Conservation (phyloP, 1,140 invertebrate species). For the Babylonia areolata region DNA sequence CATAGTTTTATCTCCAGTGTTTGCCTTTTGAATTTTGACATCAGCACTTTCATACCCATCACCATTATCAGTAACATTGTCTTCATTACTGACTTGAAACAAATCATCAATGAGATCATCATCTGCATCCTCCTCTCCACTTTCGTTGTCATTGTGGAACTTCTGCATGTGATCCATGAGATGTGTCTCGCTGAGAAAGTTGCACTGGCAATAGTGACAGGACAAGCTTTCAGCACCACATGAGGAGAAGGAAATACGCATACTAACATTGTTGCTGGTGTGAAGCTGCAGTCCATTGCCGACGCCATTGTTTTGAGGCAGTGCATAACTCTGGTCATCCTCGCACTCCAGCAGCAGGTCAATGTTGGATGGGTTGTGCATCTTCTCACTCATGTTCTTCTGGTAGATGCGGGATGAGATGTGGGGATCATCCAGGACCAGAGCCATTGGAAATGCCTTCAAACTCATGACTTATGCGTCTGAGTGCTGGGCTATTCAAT, state of each 20-base stretch:
- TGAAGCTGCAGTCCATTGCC: background rate
- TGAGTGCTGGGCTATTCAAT: constrained; percentile 2
- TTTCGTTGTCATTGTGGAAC: constrained; percentile 33
- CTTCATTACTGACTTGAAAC: background rate
- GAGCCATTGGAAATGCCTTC: constrained; percentile 18
- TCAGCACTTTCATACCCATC: background rate
- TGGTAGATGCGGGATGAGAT: constrained; percentile 21
- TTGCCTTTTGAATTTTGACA: background rate
- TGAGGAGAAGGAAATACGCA: constrained; percentile 42
- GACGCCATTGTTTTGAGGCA: background rate
- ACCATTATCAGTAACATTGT: background rate
- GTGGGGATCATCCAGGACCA: constrained; percentile 3
- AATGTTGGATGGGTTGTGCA: constrained; percentile 41
- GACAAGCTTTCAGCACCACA: constrained; percentile 12
- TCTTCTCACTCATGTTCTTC: constrained; percentile 5
- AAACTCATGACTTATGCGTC: background rate
- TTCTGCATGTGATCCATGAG: constrained; percentile 34
- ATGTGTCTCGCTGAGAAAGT: constrained; percentile 44
- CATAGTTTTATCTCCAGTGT: background rate
- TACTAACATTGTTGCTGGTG: constrained; percentile 45
- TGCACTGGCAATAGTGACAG: constrained; percentile 45
- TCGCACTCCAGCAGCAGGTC: constrained; percentile 56
- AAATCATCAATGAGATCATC: background rate
- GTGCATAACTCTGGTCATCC: constrained; percentile 47
- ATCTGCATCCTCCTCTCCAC: background rate